Evolutionary conservation across 92 coral and sea anemone genomes (phyloP).

Genomic region (Actinernus sp.): DNA sequence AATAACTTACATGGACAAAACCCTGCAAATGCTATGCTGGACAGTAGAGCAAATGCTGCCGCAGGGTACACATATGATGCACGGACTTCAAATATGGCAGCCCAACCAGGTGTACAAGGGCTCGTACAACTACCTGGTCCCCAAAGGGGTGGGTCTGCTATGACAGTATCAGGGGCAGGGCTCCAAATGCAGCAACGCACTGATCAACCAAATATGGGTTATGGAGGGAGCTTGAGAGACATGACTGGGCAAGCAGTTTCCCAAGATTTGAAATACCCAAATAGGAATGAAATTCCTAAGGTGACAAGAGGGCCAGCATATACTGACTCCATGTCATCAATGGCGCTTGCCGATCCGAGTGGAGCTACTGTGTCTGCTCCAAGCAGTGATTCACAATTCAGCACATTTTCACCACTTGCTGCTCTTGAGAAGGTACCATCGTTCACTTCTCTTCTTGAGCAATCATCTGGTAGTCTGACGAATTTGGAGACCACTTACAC

Average conservation of each 20-base stretch:
- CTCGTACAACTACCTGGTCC: slow-evolving; percentile 19
- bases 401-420: slow-evolving; percentile 70
- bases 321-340: slow-evolving; percentile 28
- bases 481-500: slow-evolving; percentile 90
- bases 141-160: slow-evolving; percentile 23
- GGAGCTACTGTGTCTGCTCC: background rate
- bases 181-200: slow-evolving; percentile 10
- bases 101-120: slow-evolving; percentile 28
- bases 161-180: slow-evolving; percentile 13
- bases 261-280: slow-evolving; percentile 32
- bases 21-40: slow-evolving; percentile 29
- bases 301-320: slow-evolving; percentile 17
- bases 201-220: slow-evolving; percentile 17
- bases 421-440: slow-evolving; percentile 89
- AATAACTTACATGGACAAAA: slow-evolving; percentile 20
- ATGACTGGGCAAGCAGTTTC: slow-evolving; percentile 9
- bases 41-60: slow-evolving; percentile 6
- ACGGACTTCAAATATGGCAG: slow-evolving; percentile 26
- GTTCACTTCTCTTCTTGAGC: slow-evolving; percentile 85
- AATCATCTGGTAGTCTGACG: slow-evolving; percentile 70
- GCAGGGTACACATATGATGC: slow-evolving; percentile 21
- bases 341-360: slow-evolving; percentile 6
- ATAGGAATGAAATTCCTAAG: slow-evolving; percentile 23
- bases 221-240: slow-evolving; percentile 17
- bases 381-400: slow-evolving; percentile 57